A percentile compares a stretch with the other conserved stretches of the same genome.
phyloP scores from a whole-genome alignment of 2,888 invertebrate genomes.

The Diarsia mendica region DNA sequence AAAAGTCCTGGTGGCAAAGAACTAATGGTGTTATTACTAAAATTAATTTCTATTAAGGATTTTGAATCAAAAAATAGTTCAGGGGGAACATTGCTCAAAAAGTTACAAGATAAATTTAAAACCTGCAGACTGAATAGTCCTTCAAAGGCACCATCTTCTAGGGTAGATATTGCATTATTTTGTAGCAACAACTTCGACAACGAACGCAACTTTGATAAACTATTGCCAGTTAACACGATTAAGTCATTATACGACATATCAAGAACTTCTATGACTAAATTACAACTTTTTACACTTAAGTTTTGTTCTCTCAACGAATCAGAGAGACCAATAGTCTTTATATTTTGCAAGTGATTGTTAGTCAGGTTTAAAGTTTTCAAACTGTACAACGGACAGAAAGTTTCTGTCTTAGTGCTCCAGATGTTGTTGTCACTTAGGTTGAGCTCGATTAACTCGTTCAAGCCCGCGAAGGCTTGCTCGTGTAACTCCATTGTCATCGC shows the following conservation, averaged over 20 bases:
- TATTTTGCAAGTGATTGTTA: slow-evolving; percentile 94
- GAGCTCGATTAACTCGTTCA: slow-evolving; percentile 92
- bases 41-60: slow-evolving; percentile 92
- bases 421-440: slow-evolving; percentile 94
- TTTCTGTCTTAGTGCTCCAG: slow-evolving; percentile 93
- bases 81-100: slow-evolving; percentile 93
- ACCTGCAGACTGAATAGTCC: slow-evolving; percentile 92
- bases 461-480: slow-evolving; percentile 92
- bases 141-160: slow-evolving; percentile 93
- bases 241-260: slow-evolving; percentile 94
- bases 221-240: slow-evolving; percentile 92
- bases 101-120: slow-evolving; percentile 95
- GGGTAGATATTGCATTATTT: slow-evolving; percentile 93
- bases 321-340: slow-evolving; percentile 93
- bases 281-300: slow-evolving; percentile 92
- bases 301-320: slow-evolving; percentile 91
- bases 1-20: slow-evolving; percentile 94
- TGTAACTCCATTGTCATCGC: slow-evolving; percentile 94
- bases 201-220: slow-evolving; percentile 92
- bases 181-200: slow-evolving; percentile 93
- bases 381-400: slow-evolving; percentile 93
- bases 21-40: slow-evolving; percentile 94
- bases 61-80: slow-evolving; percentile 93
- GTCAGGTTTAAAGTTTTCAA: slow-evolving; percentile 93
- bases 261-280: slow-evolving; percentile 92